Evolutionary conservation across 2,797 vertebrate species (phyloP), one percentile per base, ranked within the genome.

Genomic region (Trachurus trachurus): DNA sequence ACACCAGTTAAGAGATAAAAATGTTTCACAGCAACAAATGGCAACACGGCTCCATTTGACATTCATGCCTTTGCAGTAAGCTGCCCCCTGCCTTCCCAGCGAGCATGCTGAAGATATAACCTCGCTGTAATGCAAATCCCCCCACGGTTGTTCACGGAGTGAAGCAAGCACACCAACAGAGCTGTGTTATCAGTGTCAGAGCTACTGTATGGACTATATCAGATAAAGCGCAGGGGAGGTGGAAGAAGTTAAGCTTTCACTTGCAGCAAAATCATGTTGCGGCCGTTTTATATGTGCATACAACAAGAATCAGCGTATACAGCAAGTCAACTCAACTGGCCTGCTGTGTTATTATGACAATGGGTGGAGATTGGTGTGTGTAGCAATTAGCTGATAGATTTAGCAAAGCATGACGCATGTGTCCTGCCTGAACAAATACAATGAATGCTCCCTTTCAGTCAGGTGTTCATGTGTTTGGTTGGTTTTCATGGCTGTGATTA

Each of bases 121-220:
- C 59, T 40, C 49, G 17, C 81, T 77, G 83, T 72, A 84, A 88
- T 76, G 75, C 64, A 81, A 83, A 88, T 77, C 74, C 74, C 79
- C 79, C 78, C 58, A 72, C 66, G 82, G 82, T 84, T 81, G 86
- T 81, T 82, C 82, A 74, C 56, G 52, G 52, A 81, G 78, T 72
- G 53, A 78, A 65, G 74, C 68, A 80, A 66, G 74, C 65, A 60
- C 66, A 65, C 65, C 82, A 81, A 78, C 84, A 76, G 26, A 1
- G 15, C 74, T 42, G 66, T 70, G 75, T 85, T 86, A 82, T 80
- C 61, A 12, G 53, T 71, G 57, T 79, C 81, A 76, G 60, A 84
- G 74, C 76, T 66, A 58, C 59, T 76, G 71, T 76, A 80, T 83
- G 66, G 73, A 80, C 71, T 47, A 3, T 66, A 85, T 87, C 75